Conservation (phyloP, 2,113 vertebrate species). For the Alosa alosa region DNA sequence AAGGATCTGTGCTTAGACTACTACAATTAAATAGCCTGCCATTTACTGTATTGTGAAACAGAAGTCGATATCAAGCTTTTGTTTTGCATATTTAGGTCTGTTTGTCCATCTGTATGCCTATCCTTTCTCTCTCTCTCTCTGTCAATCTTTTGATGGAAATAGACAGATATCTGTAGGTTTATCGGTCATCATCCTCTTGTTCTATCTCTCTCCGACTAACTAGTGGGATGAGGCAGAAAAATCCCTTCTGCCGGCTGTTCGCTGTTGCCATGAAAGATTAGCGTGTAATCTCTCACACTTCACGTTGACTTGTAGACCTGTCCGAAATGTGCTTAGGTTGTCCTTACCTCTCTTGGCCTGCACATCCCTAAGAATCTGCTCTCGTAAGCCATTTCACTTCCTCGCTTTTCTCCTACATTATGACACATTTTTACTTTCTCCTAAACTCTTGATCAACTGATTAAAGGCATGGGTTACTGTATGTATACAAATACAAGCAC, state of each 20-base stretch:
- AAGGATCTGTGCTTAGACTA: too few relatives aligned
- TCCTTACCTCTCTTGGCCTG: not conserved
- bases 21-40: not conserved
- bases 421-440: not conserved
- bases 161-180: not conserved
- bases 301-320: not conserved
- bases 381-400: not conserved
- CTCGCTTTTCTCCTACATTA: not conserved
- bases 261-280: not conserved
- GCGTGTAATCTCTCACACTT: conserved; percentile 23
- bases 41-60: not conserved
- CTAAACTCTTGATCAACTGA: too few relatives aligned
- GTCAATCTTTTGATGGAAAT: not conserved
- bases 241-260: not conserved
- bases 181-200: not conserved
- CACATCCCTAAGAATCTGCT: not conserved
- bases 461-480: not conserved
- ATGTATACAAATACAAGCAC: not conserved
- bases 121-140: not conserved
- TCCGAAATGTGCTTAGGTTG: not conserved
- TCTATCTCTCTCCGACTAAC: not conserved
- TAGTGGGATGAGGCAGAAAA: not conserved
- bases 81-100: not conserved
- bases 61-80: not conserved
- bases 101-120: not conserved